Conservation (phyloP, 2,113 vertebrate species). For the Sander lucioperca region DNA sequence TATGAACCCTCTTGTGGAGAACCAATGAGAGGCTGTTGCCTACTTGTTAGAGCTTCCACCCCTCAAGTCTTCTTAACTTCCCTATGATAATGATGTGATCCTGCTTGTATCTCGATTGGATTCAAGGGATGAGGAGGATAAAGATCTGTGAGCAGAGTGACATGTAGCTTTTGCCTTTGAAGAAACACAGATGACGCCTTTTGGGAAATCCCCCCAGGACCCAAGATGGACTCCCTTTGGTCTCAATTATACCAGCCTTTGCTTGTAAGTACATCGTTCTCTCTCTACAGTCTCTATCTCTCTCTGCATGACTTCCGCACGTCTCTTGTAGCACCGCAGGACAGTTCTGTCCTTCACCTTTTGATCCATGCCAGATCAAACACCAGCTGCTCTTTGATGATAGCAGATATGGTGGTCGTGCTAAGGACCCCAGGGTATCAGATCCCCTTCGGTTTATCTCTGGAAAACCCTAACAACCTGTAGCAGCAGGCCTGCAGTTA, state of each 20-base stretch:
- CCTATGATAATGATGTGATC: slow-evolving; percentile 52
- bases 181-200: slow-evolving; percentile 57
- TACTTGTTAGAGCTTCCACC: slow-evolving; percentile 47
- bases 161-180: slow-evolving; percentile 69
- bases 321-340: slow-evolving; percentile 52
- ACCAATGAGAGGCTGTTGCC: slow-evolving; percentile 28
- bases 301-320: slow-evolving; percentile 39
- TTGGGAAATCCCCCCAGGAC: slow-evolving; percentile 51
- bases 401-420: slow-evolving; percentile 49
- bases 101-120: slow-evolving; percentile 50
- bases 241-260: slow-evolving; percentile 68
- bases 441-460: slow-evolving; percentile 43
- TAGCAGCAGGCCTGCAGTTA: slow-evolving; percentile 59
- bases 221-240: slow-evolving; percentile 70
- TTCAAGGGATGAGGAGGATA: slow-evolving; percentile 44
- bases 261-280: slow-evolving; percentile 20
- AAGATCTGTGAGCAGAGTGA: slow-evolving; percentile 63
- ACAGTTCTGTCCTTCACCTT: slow-evolving; percentile 70
- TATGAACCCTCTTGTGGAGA: slow-evolving; percentile 46
- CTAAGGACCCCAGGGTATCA: slow-evolving; percentile 34
- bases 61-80: slow-evolving; percentile 40
- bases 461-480: slow-evolving; percentile 52
- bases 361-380: slow-evolving; percentile 75
- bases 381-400: slow-evolving; percentile 72
- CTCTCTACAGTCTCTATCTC: slow-evolving; percentile 23